Evolutionary conservation across 1,140 invertebrate species (phyloP).

Genomic region (Ladona fulva): DNA sequence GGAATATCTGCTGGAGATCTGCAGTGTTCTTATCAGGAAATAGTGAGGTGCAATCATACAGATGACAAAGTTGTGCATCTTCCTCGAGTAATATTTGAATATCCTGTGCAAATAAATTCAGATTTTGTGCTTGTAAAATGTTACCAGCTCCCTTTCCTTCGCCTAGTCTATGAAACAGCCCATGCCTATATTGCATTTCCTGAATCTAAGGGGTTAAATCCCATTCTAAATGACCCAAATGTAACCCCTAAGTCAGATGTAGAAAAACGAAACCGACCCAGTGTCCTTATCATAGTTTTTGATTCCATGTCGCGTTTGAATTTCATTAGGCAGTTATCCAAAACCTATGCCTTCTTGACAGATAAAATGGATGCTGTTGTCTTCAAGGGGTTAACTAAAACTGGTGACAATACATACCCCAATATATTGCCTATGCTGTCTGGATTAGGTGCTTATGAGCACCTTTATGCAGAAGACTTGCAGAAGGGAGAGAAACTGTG

Average conservation of each 20-base stretch:
- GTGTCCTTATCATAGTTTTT: conserved; percentile 42
- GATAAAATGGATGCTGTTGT: conserved; percentile 33
- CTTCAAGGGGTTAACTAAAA: conserved; percentile 34
- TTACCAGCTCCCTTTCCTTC: neutral
- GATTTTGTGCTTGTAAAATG: conserved; percentile 14
- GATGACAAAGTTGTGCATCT: conserved; percentile 11
- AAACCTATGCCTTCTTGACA: conserved; percentile 37
- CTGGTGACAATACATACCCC: conserved; percentile 39
- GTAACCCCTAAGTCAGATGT: neutral
- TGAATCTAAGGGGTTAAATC: neutral
- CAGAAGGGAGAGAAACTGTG: conserved; percentile 12
- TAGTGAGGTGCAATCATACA: neutral
- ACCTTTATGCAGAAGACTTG: neutral
- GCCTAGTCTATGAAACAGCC: conserved; percentile 11
- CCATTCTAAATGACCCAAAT: neutral
- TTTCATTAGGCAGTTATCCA: conserved; percentile 44
- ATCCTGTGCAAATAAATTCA: neutral
- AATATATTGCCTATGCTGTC: conserved; percentile 37
- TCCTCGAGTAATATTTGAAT: neutral
- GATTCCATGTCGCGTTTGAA: conserved; percentile 50
- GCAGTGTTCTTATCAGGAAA: conserved; percentile 12
- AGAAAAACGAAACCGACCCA: conserved; percentile 16
- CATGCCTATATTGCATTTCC: neutral
- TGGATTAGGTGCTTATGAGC: conserved; percentile 22
- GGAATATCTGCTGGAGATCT: neutral